Evolutionary conservation across 2,113 vertebrate species (phyloP).

Genomic region (Ophiodon elongatus): DNA sequence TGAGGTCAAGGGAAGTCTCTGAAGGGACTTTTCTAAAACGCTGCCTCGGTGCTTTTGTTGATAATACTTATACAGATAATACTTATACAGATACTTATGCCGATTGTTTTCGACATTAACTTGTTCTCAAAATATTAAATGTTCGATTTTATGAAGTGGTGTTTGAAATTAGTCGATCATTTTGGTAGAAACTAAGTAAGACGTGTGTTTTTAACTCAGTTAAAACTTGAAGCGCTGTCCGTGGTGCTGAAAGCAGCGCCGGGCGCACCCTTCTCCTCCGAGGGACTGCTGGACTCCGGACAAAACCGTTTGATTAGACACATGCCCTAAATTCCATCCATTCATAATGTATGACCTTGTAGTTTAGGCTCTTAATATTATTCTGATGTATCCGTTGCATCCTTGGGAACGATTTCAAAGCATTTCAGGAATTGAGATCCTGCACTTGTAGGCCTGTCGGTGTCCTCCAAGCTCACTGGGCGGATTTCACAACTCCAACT

Average conservation of each 20-base stretch:
- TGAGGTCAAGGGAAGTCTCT: not conserved
- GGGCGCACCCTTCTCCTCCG: conserved; percentile 36
- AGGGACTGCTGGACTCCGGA: not conserved
- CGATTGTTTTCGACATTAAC: not conserved
- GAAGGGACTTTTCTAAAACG: not conserved
- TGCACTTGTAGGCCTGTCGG: not conserved
- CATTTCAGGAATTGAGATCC: not conserved
- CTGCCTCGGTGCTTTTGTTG: not conserved
- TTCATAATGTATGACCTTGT: not conserved
- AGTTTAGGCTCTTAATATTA: not conserved
- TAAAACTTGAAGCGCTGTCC: conserved; percentile 52
- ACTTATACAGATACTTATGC: no score
- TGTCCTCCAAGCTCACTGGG: not conserved
- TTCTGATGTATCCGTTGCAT: not conserved
- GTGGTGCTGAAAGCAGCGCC: conserved; percentile 58
- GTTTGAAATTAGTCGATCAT: not conserved
- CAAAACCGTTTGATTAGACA: not conserved
- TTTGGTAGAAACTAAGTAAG: not conserved
- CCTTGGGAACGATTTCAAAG: not conserved
- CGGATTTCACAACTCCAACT: not conserved
- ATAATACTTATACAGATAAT: not conserved
- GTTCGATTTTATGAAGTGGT: not conserved
- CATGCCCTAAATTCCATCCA: not conserved
- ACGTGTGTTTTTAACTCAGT: not conserved
- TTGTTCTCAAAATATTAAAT: not conserved